phyloP scores from a whole-genome alignment of 2,113 vertebrate genomes.

The Lanius collurio region DNA sequence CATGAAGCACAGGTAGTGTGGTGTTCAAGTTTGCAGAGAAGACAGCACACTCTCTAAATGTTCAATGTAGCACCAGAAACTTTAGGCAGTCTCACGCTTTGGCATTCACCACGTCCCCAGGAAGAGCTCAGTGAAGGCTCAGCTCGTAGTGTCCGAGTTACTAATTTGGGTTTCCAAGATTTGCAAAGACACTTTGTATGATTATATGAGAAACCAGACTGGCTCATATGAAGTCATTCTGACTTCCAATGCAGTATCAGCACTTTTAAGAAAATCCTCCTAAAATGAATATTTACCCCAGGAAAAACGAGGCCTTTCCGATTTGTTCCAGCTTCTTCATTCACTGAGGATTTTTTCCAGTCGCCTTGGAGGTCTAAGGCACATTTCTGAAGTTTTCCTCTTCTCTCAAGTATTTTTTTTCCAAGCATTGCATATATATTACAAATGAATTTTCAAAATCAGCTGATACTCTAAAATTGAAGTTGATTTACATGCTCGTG shows the following conservation, averaged over 20 bases:
- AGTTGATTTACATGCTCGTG: neutral
- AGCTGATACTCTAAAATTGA: neutral
- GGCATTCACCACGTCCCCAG: neutral
- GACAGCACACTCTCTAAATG: neutral
- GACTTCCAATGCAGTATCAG: neutral
- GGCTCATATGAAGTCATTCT: neutral
- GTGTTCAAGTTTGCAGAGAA: neutral
- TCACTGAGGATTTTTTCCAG: neutral
- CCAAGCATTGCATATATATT: neutral
- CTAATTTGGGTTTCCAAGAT: slow-evolving; percentile 20
- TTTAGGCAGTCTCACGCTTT: neutral
- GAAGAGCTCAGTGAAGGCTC: slow-evolving; percentile 3
- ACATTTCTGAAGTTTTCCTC: neutral
- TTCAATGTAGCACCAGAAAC: neutral
- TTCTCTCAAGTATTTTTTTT: neutral
- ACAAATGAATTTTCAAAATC: neutral
- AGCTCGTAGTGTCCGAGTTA: neutral
- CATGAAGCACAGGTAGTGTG: neutral
- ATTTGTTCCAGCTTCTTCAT: neutral
- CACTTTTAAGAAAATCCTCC: neutral
- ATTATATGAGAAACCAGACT: slow-evolving; percentile 12
- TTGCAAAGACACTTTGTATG: neutral
- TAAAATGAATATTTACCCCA: neutral
- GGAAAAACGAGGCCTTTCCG: neutral
- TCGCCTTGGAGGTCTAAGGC: neutral